phyloP scores from a whole-genome alignment of 2,113 vertebrate genomes.

The Larimichthys polyactis region DNA sequence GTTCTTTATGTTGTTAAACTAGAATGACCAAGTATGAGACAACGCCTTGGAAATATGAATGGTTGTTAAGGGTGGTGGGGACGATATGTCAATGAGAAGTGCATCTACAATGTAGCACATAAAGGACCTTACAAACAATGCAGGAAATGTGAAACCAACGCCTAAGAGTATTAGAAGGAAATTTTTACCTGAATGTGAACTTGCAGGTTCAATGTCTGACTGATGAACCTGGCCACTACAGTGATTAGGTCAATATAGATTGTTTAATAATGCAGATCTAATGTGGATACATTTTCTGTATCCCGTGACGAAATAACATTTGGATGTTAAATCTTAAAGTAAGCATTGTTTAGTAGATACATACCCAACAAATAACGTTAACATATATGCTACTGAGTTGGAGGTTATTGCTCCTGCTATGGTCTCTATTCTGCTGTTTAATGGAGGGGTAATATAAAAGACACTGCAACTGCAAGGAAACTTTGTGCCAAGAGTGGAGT shows the following conservation, averaged over 20 bases:
- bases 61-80: background rate
- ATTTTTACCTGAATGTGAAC: background rate
- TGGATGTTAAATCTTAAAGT: background rate
- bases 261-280: background rate
- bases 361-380: background rate
- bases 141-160: background rate
- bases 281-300: background rate
- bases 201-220: background rate
- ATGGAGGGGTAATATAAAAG: constrained; percentile 36
- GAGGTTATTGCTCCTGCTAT: constrained; percentile 24
- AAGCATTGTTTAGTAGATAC: background rate
- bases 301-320: background rate
- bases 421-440: constrained; percentile 32
- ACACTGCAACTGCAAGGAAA: constrained; percentile 36
- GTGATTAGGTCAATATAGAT: no score
- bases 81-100: background rate
- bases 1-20: background rate
- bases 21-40: background rate
- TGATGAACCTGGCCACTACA: no score
- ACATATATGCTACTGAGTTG: background rate
- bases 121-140: background rate
- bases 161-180: background rate
- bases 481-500: constrained; percentile 43
- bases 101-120: background rate
- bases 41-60: background rate